A percentile compares a stretch with the other conserved stretches of the same genome.
Conservation (phyloP, 2,888 invertebrate species). For the Epistrophella euchroma region DNA sequence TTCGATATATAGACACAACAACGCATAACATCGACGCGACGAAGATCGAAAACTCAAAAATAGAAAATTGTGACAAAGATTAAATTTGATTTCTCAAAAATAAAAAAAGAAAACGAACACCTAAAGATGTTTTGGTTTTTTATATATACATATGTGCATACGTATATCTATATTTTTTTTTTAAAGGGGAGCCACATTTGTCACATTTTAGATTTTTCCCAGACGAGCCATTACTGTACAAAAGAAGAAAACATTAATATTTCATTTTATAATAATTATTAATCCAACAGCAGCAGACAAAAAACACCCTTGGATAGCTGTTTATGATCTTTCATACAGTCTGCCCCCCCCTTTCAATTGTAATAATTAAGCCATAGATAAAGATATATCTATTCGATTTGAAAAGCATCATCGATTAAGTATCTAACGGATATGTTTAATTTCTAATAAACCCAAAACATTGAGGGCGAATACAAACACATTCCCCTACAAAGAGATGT, state of each 20-base stretch:
- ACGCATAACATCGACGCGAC: conserved; percentile 10
- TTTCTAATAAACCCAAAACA: conserved; percentile 54
- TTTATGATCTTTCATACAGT: conserved; percentile 1
- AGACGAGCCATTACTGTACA: conserved; percentile 52
- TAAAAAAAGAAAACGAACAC: conserved; percentile 34
- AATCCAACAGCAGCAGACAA: conserved; percentile 6
- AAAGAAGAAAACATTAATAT: conserved; percentile 56
- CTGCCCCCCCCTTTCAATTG: conserved; percentile 42
- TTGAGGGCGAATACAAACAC: neutral
- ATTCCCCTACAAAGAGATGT: conserved; percentile 51
- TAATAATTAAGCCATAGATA: conserved; percentile 61
- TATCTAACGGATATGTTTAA: conserved; percentile 60
- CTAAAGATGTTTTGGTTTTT: conserved; percentile 45
- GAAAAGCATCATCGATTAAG: conserved; percentile 58
- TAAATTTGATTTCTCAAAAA: conserved; percentile 70
- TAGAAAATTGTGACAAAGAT: conserved; percentile 76
- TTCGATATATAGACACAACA: conserved; percentile 37
- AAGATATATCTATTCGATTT: conserved; percentile 49
- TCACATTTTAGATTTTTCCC: conserved; percentile 68
- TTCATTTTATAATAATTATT: conserved; percentile 72
- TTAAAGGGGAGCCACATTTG: conserved; percentile 72
- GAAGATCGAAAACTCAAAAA: conserved; percentile 67
- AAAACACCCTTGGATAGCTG: conserved; percentile 10
- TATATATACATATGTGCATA: neutral
- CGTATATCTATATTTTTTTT: too few relatives aligned